Conservation (phyloP, 2,888 invertebrate species). For the Philonicus albiceps region DNA sequence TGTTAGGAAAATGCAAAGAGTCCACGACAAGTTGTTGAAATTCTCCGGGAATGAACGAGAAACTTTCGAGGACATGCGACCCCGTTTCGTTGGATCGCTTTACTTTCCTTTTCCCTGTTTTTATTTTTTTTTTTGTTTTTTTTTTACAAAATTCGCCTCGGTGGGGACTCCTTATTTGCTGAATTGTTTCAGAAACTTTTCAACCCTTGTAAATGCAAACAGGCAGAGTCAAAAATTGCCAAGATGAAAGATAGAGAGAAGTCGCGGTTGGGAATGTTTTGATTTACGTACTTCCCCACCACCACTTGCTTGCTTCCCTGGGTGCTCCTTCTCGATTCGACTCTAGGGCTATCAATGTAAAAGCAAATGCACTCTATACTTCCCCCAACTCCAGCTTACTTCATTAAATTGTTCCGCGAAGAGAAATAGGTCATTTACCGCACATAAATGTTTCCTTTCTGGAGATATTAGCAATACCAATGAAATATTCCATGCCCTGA, state of each 20-base stretch:
- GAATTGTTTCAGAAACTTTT: slow-evolving; percentile 28
- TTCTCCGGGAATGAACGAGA: slow-evolving; percentile 7
- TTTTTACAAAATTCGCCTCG: neutral
- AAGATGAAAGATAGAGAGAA: neutral
- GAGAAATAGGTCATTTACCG: slow-evolving; percentile 3
- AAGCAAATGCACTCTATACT: neutral
- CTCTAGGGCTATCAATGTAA: neutral
- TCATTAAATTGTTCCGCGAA: slow-evolving; percentile 1
- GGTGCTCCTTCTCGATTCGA: neutral
- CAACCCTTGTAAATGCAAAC: neutral
- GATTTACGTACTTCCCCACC: neutral
- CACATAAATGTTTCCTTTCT: neutral
- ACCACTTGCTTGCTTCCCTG: neutral
- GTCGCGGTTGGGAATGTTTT: neutral
- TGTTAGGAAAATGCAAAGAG: slow-evolving; percentile 30
- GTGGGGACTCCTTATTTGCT: neutral
- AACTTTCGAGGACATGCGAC: slow-evolving; percentile 21
- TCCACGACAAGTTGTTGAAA: slow-evolving; percentile 31
- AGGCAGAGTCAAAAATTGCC: slow-evolving; percentile 21
- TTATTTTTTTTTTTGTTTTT: neutral
- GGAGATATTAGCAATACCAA: neutral
- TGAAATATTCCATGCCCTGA: neutral
- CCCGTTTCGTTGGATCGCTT: slow-evolving; percentile 10
- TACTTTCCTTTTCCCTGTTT: neutral
- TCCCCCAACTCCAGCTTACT: neutral